These are phyloP conservation scores for Phengaris arion DNA, from an alignment of 2,888 invertebrate species.

Conservation along the genomic window DNA sequence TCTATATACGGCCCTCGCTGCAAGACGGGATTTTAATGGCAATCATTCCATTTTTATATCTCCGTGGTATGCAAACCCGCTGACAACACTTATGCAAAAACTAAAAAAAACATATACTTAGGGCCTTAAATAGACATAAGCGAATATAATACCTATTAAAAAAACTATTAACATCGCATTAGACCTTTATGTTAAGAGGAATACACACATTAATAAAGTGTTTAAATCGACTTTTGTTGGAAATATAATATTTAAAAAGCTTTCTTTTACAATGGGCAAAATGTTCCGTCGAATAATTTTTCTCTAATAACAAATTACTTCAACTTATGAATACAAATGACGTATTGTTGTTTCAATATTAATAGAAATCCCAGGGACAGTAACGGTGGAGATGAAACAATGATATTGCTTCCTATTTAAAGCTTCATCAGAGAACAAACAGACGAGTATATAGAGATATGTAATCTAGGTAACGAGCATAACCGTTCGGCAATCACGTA, in stretches of 20 bases:
- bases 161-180: conserved; percentile 31
- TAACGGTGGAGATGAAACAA: conserved; percentile 37
- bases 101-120: conserved; percentile 28
- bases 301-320: conserved; percentile 5
- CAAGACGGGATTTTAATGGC: conserved; percentile 22
- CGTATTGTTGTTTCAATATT: conserved; percentile 40
- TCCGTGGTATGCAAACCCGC: conserved; percentile 23
- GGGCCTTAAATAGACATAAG: conserved; percentile 5
- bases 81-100: too few relatives aligned
- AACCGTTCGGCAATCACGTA: conserved; percentile 52
- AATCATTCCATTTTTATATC: conserved; percentile 24
- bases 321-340: conserved; percentile 29
- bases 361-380: conserved; percentile 39
- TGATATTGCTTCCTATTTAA: conserved; percentile 45
- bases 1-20: conserved; percentile 15
- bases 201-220: neutral
- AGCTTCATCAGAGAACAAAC: conserved; percentile 48
- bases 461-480: conserved; percentile 51
- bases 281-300: neutral
- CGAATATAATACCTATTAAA: conserved; percentile 30
- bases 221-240: neutral
- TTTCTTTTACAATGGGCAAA: neutral
- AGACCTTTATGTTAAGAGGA: conserved; percentile 21
- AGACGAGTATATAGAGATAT: conserved; percentile 29
- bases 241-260: neutral